Base-by-base conservation (phyloP, 2,113 vertebrate species). In the Catharus fuscescens region DNA sequence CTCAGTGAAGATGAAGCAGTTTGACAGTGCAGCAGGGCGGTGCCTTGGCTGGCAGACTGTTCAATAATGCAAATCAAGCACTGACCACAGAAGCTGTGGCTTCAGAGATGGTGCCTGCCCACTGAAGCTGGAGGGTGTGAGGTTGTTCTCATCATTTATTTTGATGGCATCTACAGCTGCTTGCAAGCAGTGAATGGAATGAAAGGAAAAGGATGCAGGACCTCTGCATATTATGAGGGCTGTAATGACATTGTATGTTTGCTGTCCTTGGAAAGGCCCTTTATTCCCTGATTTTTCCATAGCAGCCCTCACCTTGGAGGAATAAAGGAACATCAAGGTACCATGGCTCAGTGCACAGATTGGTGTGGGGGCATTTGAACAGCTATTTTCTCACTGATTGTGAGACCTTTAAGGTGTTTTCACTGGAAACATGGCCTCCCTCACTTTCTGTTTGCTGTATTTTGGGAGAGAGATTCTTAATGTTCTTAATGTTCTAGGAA, bases 1-100 rank as follows among this genome's bases (percentile, higher is more conserved):
- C 57, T 72, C 20, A 4, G 28, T 70, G 83, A 76, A 86, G 95
- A 81, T 67, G 86, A 93, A 89, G 47, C 88, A 80, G 91, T 76
- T 61, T 90, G 90, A 79, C 82, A 28, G 45, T 25, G 12, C 53
- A 87, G 70, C 69, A 74, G 85, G 85, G 88, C 6, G 4, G 6
- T 44, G 73, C 60, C 20, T 36, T 53, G 80, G 57, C 92, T 91
- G 80, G 74, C 89, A 95, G 92, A 48, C 38, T 81, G 70, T 62
- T 96, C 93, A 95, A 91, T 92, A 90, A 96, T 86, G 71, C 80
- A 96, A 83, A 57, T n/a, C 57, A 32, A 57, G 82, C 50, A 40
- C 20, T 77, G 92, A 42, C 47, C 12, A 1, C 25, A 52, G 79
- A 44, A 38, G 19, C 66, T 52, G 36, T 38, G 88, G 64, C 72